phyloP scores from a whole-genome alignment of 2,113 vertebrate genomes.

The Halichoeres trimaculatus region DNA sequence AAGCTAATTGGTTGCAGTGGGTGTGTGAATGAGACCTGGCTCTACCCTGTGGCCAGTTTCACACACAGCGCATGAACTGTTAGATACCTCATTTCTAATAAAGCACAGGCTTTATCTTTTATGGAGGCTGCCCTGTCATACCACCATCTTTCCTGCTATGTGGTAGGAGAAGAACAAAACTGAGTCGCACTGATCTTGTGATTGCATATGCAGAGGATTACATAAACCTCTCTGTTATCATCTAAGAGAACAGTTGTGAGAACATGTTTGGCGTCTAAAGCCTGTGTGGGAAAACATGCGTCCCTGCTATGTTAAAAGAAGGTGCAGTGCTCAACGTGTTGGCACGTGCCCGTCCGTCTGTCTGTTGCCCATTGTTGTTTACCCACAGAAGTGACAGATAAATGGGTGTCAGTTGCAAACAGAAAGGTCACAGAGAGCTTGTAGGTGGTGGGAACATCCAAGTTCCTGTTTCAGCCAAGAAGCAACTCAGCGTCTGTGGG shows the following conservation, averaged over 20 bases:
- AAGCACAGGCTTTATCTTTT: slow-evolving; percentile 63
- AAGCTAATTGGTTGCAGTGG: slow-evolving; percentile 60
- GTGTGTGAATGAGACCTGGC: slow-evolving; percentile 49
- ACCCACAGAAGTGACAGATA: slow-evolving; percentile 40
- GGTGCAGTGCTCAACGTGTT: slow-evolving; percentile 74
- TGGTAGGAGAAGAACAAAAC: slow-evolving; percentile 33
- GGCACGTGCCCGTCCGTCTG: slow-evolving; percentile 66
- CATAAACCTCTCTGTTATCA: slow-evolving; percentile 60
- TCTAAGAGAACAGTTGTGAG: slow-evolving; percentile 58
- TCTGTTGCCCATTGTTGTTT: slow-evolving; percentile 54
- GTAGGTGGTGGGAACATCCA: slow-evolving; percentile 53
- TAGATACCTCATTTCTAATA: slow-evolving; percentile 43
- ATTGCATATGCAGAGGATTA: slow-evolving; percentile 49
- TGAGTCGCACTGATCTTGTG: slow-evolving; percentile 50
- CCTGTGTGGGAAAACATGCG: slow-evolving; percentile 71
- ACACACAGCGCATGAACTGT: slow-evolving; percentile 21
- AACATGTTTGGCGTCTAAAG: slow-evolving; percentile 61
- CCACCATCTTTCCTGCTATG: slow-evolving; percentile 65
- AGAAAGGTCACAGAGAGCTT: slow-evolving; percentile 30
- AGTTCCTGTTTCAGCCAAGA: slow-evolving; percentile 42
- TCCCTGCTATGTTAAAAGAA: slow-evolving; percentile 55
- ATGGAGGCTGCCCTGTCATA: slow-evolving; percentile 60
- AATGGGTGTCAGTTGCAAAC: slow-evolving; percentile 40
- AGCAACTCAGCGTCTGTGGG: slow-evolving; percentile 64
- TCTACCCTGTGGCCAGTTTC: slow-evolving; percentile 43